Percentiles rank a stretch among this genome's conserved stretches.
Conservation (phyloP, 2,888 invertebrate genomes). For the Dendrolimus pini region DNA sequence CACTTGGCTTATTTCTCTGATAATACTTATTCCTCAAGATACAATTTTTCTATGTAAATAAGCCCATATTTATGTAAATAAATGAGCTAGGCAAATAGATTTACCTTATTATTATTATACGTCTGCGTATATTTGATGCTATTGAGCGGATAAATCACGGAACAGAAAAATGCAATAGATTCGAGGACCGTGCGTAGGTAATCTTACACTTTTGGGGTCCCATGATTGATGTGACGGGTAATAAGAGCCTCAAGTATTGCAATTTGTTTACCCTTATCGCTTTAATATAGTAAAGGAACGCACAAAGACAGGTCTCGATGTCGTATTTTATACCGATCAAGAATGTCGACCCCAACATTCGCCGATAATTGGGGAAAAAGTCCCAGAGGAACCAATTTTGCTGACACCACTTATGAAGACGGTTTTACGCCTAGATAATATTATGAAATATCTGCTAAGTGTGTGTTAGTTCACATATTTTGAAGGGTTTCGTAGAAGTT, state of each 20-base stretch:
- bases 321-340: slow-evolving; percentile 67
- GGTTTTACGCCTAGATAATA: slow-evolving; percentile 18
- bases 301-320: slow-evolving; percentile 51
- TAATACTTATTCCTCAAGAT: slow-evolving; percentile 8
- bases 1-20: neutral
- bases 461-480: too few species aligned
- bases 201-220: slow-evolving; percentile 57
- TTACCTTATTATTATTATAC: neutral
- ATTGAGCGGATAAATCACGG: slow-evolving; percentile 18
- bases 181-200: slow-evolving; percentile 29
- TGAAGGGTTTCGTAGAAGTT: too few species aligned
- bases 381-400: slow-evolving; percentile 69
- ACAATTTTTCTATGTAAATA: slow-evolving; percentile 8
- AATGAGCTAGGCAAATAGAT: neutral
- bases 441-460: neutral
- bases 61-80: neutral
- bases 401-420: slow-evolving; percentile 40
- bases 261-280: slow-evolving; percentile 74
- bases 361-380: slow-evolving; percentile 64
- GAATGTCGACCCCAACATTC: slow-evolving; percentile 50
- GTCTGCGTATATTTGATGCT: slow-evolving; percentile 8
- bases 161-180: slow-evolving; percentile 21
- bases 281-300: slow-evolving; percentile 51
- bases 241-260: slow-evolving; percentile 71
- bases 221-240: slow-evolving; percentile 74